phyloP scores from a whole-genome alignment of 2,113 vertebrate species.

The Sclerurus mexicanus region DNA sequence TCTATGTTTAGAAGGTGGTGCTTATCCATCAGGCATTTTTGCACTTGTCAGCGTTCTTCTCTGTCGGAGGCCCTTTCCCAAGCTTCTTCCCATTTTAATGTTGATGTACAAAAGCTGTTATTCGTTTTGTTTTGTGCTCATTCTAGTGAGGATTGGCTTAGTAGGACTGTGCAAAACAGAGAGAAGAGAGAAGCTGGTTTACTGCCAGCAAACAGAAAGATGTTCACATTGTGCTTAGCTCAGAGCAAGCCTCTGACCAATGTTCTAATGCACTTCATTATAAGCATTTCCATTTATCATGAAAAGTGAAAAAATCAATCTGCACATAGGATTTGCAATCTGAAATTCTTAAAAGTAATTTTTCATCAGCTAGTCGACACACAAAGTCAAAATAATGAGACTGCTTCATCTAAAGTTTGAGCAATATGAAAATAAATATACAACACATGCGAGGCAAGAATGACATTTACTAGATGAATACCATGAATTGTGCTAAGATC shows the following conservation, averaged over 20 bases:
- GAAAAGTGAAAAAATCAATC: background rate
- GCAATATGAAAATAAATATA: background rate
- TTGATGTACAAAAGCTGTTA: slow-evolving; percentile 83
- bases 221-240: background rate
- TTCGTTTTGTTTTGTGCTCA: slow-evolving; percentile 81
- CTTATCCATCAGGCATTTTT: slow-evolving; percentile 58
- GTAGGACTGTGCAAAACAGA: slow-evolving; percentile 75
- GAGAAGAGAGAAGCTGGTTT: slow-evolving; percentile 39
- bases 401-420: background rate
- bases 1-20: slow-evolving; percentile 59
- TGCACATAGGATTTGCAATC: background rate
- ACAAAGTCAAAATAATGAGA: background rate
- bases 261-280: background rate
- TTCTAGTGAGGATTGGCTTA: slow-evolving; percentile 85
- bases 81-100: slow-evolving; percentile 72
- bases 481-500: background rate
- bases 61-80: slow-evolving; percentile 52
- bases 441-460: background rate
- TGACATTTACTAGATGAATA: background rate
- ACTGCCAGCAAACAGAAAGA: slow-evolving; percentile 5
- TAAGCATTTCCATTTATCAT: background rate
- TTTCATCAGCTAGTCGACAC: background rate
- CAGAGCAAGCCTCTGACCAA: background rate
- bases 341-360: background rate
- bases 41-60: slow-evolving; percentile 42